phyloP scores from a whole-genome alignment of 2,797 vertebrate genomes.

The Paratrypauchen microcephalus region DNA sequence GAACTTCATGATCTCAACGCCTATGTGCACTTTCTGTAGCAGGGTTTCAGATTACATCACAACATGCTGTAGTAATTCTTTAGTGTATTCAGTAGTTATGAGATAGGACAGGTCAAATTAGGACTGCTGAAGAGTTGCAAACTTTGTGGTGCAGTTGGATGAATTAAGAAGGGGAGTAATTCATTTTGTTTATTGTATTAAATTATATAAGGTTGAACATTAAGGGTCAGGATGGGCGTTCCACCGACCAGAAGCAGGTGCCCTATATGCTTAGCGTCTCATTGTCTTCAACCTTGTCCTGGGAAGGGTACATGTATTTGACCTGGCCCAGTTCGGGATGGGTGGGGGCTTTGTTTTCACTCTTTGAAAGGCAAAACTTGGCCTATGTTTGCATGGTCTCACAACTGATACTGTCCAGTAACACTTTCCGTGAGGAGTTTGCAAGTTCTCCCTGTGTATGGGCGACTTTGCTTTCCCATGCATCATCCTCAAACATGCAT shows the following conservation, averaged over 20 bases:
- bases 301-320: neutral
- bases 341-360: neutral
- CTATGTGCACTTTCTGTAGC: neutral
- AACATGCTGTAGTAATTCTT: neutral
- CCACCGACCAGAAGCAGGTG: neutral
- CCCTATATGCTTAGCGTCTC: neutral
- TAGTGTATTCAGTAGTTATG: neutral
- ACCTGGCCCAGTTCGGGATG: neutral
- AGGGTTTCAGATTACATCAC: neutral
- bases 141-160: neutral
- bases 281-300: slow-evolving; percentile 1
- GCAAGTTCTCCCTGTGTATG: neutral
- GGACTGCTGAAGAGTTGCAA: neutral
- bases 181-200: neutral
- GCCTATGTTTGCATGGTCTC: neutral
- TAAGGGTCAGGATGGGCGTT: neutral
- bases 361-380: neutral
- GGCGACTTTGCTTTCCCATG: neutral
- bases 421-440: neutral
- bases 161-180: neutral
- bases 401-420: neutral
- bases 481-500: neutral
- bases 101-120: neutral
- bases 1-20: neutral
- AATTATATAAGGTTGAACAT: neutral